Percentiles rank a stretch among this genome's conserved stretches.
phyloP scores from a whole-genome alignment of 2,797 vertebrate species.

The Oreochromis grahami region DNA sequence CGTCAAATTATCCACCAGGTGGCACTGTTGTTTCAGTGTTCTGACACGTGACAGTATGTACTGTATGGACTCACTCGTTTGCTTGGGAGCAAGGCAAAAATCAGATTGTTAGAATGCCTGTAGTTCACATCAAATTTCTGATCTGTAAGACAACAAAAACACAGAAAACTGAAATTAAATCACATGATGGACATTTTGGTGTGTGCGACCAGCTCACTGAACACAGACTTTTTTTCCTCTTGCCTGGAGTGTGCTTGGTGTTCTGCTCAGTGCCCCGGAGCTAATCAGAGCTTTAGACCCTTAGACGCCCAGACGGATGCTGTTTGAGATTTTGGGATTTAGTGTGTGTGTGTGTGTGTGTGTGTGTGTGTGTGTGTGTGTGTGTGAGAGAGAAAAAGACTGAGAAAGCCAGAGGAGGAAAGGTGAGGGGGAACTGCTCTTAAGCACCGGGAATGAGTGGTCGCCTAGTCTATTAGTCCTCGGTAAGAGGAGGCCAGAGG shows the following conservation, averaged over 20 bases:
- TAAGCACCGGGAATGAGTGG: background rate
- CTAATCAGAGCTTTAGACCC: slow-evolving; percentile 13
- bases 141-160: background rate
- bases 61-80: background rate
- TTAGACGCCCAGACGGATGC: background rate
- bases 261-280: background rate
- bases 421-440: slow-evolving; percentile 5
- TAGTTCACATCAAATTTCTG: slow-evolving; percentile 12
- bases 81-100: background rate
- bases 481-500: slow-evolving; percentile 13
- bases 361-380: background rate
- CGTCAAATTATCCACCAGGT: slow-evolving; percentile 54
- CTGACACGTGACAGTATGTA: background rate
- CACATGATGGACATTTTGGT: background rate
- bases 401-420: background rate
- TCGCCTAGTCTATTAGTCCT: slow-evolving; percentile 28
- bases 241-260: background rate
- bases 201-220: background rate
- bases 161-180: background rate
- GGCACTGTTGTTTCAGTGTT: slow-evolving; percentile 67
- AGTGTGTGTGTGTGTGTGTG: background rate
- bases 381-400: background rate
- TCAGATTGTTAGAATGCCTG: background rate
- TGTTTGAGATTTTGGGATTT: background rate
- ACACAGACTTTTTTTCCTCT: background rate